phyloP scores from a whole-genome alignment of 2,888 invertebrate species.

The Carabus problematicus region DNA sequence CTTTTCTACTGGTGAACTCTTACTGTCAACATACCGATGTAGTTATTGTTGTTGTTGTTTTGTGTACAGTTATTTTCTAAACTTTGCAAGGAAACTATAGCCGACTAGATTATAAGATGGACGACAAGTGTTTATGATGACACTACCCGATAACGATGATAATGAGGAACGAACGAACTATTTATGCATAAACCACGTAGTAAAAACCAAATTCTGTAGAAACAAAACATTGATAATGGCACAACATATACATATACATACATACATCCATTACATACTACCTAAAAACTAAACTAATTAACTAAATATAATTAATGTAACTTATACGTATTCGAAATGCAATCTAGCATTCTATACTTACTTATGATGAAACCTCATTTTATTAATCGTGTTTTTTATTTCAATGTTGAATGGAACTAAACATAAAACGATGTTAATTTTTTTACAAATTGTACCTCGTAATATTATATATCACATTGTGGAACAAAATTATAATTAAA shows the following conservation, averaged over 20 bases:
- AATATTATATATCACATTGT: slow-evolving; percentile 38
- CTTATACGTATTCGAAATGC: slow-evolving; percentile 24
- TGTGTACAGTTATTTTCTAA: slow-evolving; percentile 32
- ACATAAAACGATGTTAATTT: slow-evolving; percentile 19
- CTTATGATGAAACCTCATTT: slow-evolving; percentile 10
- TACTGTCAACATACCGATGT: slow-evolving; percentile 4
- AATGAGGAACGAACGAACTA: slow-evolving; percentile 12
- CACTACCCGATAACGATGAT: too few species aligned
- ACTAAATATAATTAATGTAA: background rate
- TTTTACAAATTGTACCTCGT: slow-evolving; percentile 30
- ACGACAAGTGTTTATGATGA: too few species aligned
- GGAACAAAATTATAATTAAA: slow-evolving; percentile 32
- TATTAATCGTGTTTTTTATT: slow-evolving; percentile 16
- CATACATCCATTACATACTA: background rate
- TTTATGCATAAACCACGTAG: slow-evolving; percentile 29
- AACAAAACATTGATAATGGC: too few species aligned
- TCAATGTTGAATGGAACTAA: slow-evolving; percentile 30
- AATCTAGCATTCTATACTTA: slow-evolving; percentile 12
- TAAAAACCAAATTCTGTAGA: too few species aligned
- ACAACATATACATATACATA: background rate
- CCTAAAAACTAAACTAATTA: background rate
- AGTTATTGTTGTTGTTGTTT: slow-evolving; percentile 16
- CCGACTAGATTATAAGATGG: too few species aligned
- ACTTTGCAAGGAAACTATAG: slow-evolving; percentile 17
- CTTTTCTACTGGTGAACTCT: slow-evolving; percentile 31